These are phyloP conservation scores for Lepeophtheirus nordmannii DNA, from an alignment of 2,888 invertebrate genomes.

Conservation along the genomic window DNA sequence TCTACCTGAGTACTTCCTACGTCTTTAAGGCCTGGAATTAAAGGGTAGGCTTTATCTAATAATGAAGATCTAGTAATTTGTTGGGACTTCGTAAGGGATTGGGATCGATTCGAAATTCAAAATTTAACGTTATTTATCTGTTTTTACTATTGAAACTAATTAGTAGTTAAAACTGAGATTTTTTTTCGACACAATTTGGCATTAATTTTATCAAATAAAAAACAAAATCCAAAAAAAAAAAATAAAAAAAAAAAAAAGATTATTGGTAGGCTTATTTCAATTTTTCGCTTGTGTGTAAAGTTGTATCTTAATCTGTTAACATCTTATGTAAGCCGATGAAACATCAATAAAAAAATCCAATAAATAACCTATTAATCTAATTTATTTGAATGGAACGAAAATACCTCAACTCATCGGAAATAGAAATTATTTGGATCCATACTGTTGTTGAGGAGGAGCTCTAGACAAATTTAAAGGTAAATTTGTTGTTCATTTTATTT, in stretches of 20 bases:
- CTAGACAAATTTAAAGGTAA: too few relatives aligned
- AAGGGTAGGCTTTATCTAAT: background rate
- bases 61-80: background rate
- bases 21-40: background rate
- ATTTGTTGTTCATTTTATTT: background rate
- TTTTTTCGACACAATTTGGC: background rate
- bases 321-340: background rate
- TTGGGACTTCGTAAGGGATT: background rate
- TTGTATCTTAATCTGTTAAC: background rate
- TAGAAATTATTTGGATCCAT: background rate
- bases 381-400: constrained; percentile 1
- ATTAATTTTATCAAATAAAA: background rate
- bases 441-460: too few relatives aligned
- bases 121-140: background rate
- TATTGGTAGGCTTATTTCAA: constrained; percentile 1
- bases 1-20: constrained; percentile 5
- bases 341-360: constrained; percentile 6
- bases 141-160: background rate
- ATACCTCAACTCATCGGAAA: too few relatives aligned
- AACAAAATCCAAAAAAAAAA: background rate
- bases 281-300: too few relatives aligned
- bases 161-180: too few relatives aligned
- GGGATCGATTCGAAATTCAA: background rate
- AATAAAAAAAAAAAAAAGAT: background rate
- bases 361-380: background rate